Conservation (phyloP, 2,113 vertebrate species). For the Pogona vitticeps region DNA sequence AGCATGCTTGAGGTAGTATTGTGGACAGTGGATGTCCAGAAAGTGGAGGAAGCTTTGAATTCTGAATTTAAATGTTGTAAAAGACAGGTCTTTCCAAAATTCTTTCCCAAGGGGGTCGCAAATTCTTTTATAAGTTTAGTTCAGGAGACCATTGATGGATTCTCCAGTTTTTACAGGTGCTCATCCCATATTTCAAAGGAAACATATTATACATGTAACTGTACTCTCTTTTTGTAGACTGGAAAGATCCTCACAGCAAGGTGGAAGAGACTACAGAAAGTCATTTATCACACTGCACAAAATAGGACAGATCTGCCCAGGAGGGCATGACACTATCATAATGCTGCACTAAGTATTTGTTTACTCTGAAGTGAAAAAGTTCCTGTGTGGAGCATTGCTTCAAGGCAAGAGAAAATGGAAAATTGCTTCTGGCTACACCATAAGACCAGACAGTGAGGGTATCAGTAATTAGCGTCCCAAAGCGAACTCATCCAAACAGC, state of each 20-base stretch:
- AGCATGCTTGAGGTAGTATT: neutral
- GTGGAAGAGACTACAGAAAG: slow-evolving; percentile 21
- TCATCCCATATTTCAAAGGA: neutral
- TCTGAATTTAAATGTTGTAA: too few relatives aligned
- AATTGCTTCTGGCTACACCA: slow-evolving; percentile 8
- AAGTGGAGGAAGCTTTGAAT: neutral
- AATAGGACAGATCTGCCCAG: neutral
- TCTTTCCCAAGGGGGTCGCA: neutral
- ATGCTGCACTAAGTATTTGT: neutral
- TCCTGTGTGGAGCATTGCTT: slow-evolving; percentile 2
- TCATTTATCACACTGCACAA: neutral
- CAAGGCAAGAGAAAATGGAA: slow-evolving; percentile 30
- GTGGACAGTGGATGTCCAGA: neutral
- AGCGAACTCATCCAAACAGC: neutral
- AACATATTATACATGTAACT: neutral
- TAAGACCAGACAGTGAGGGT: neutral
- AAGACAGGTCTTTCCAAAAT: neutral
- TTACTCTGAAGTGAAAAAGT: neutral
- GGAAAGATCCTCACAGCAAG: neutral
- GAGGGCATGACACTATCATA: neutral
- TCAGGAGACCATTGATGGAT: neutral
- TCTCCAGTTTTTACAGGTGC: neutral
- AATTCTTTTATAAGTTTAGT: neutral
- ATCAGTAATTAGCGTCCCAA: slow-evolving; percentile 29
- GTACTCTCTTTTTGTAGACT: neutral